These are phyloP conservation scores for Rosalia funebris DNA, from an alignment of 2,888 invertebrate species.

Conservation along the genomic window DNA sequence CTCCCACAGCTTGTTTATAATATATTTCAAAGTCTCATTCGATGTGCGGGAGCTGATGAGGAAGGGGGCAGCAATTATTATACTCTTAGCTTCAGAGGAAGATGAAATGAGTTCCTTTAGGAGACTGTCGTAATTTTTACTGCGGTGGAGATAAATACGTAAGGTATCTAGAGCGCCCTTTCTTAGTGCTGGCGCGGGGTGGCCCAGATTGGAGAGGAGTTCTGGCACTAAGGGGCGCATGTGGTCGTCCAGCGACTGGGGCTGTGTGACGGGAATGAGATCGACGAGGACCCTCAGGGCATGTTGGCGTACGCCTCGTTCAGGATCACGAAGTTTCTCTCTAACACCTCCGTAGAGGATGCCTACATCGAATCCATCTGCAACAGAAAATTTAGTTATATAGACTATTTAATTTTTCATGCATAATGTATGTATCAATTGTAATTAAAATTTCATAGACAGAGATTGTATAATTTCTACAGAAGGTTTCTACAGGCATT, in stretches of 20 bases:
- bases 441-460: too few species aligned
- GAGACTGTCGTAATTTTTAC: slow-evolving; percentile 74
- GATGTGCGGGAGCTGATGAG: slow-evolving; percentile 31
- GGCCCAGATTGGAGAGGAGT: slow-evolving; percentile 81
- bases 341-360: slow-evolving; percentile 54
- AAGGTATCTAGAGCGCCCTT: slow-evolving; percentile 83
- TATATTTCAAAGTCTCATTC: slow-evolving; percentile 30
- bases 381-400: slow-evolving; percentile 33
- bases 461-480: too few species aligned
- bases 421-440: slow-evolving; percentile 1
- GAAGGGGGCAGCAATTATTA: slow-evolving; percentile 65
- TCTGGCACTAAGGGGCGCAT: slow-evolving; percentile 73
- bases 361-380: slow-evolving; percentile 49
- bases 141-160: slow-evolving; percentile 76
- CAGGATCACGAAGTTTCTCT: slow-evolving; percentile 79
- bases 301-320: slow-evolving; percentile 86
- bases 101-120: slow-evolving; percentile 73
- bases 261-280: slow-evolving; percentile 77
- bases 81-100: slow-evolving; percentile 71
- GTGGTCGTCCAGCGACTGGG: slow-evolving; percentile 73
- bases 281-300: slow-evolving; percentile 83
- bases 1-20: slow-evolving; percentile 35
- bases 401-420: too few species aligned
- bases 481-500: too few species aligned
- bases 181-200: slow-evolving; percentile 81